phyloP scores from a whole-genome alignment of 2,797 vertebrate genomes.

The Lepus townsendii region DNA sequence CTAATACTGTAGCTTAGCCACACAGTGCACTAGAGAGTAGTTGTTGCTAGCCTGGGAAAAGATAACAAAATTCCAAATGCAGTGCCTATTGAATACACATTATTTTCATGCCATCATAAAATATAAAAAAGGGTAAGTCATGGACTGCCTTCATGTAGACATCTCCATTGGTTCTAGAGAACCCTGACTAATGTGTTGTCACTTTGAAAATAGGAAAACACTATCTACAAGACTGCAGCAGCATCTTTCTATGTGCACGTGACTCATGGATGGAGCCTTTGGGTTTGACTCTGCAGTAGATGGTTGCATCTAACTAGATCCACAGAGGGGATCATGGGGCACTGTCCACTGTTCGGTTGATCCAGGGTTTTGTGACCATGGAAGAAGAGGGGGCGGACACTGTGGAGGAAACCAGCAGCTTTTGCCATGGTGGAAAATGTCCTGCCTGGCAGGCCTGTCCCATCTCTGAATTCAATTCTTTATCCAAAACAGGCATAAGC shows the following conservation, averaged over 20 bases:
- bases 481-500: neutral
- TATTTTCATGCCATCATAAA: neutral
- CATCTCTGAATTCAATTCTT: neutral
- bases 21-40: too few species aligned
- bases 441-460: neutral
- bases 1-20: neutral
- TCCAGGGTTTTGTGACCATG: neutral
- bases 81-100: neutral
- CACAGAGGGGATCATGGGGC: neutral
- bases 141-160: neutral
- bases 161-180: neutral
- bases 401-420: neutral
- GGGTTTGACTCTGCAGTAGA: neutral
- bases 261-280: neutral
- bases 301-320: neutral
- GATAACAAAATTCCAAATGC: neutral
- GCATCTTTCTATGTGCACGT: neutral
- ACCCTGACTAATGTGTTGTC: neutral
- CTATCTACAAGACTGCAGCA: neutral
- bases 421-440: neutral
- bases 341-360: neutral
- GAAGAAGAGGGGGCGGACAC: too few species aligned
- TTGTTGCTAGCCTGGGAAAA: neutral
- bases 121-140: neutral
- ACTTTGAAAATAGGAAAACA: neutral